Evolutionary conservation across 1,140 invertebrate species (phyloP).

Genomic region (Charaxes varanes): DNA sequence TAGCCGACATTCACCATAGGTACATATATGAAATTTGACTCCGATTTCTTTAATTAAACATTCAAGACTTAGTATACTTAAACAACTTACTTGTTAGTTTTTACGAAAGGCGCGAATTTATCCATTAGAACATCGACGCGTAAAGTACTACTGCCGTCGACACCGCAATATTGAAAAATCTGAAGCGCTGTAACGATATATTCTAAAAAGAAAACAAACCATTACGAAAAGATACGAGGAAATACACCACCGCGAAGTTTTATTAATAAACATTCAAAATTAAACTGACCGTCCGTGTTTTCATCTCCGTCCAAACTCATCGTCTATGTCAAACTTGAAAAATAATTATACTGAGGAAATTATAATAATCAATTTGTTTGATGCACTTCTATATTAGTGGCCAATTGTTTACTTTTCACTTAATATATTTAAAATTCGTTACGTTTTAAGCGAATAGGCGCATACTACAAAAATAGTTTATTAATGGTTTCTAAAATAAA

Average conservation of each 20-base stretch:
- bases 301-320: slow-evolving; percentile 47
- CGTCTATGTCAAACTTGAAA: slow-evolving; percentile 19
- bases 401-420: slow-evolving; percentile 51
- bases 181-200: slow-evolving; percentile 55
- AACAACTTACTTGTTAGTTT: slow-evolving; percentile 57
- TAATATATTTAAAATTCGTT: slow-evolving; percentile 48
- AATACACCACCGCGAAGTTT: slow-evolving; percentile 49
- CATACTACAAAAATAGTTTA: slow-evolving; percentile 48
- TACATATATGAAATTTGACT: slow-evolving; percentile 4
- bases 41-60: not conserved
- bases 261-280: slow-evolving; percentile 42
- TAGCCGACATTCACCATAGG: too few species aligned
- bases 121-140: slow-evolving; percentile 56
- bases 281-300: slow-evolving; percentile 46
- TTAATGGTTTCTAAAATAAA: slow-evolving; percentile 32
- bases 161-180: slow-evolving; percentile 61
- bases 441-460: too few species aligned
- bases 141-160: slow-evolving; percentile 40
- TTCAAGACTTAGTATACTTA: not conserved
- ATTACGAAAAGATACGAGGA: slow-evolving; percentile 31
- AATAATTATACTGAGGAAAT: slow-evolving; percentile 13
- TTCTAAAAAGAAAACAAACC: slow-evolving; percentile 47
- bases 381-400: slow-evolving; percentile 27
- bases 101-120: slow-evolving; percentile 59
- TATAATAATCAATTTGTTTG: slow-evolving; percentile 13